These are phyloP conservation scores for Netelia melanura DNA, from an alignment of 2,888 invertebrate species.

Conservation along the genomic window DNA sequence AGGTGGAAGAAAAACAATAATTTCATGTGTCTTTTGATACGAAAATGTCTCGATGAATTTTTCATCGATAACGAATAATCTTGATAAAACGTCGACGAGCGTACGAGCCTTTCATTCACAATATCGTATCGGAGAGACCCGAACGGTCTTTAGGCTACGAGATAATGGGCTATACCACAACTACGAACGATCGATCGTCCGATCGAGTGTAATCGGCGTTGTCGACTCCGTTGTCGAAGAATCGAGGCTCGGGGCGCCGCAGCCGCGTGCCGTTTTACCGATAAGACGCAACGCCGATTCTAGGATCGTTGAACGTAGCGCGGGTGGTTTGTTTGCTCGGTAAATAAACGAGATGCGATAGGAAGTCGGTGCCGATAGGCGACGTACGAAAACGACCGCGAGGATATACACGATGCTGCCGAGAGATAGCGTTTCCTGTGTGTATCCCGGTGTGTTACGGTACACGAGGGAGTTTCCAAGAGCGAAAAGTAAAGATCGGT, in stretches of 20 bases:
- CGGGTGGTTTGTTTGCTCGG: constrained; percentile 63
- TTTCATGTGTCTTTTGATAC: not conserved
- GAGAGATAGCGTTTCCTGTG: constrained; percentile 72
- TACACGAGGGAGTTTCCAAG: constrained; percentile 43
- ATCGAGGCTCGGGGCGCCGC: constrained; percentile 40
- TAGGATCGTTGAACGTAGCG: constrained; percentile 44
- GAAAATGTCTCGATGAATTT: not conserved
- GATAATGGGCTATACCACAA: constrained; percentile 11
- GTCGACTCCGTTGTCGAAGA: constrained; percentile 23
- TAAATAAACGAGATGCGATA: constrained; percentile 53
- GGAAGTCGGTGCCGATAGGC: constrained; percentile 60
- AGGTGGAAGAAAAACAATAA: not conserved
- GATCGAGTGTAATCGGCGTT: constrained; percentile 8
- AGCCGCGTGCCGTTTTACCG: constrained; percentile 51
- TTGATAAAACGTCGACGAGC: constrained; percentile 3
- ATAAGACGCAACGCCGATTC: constrained; percentile 49
- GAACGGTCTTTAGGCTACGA: constrained; percentile 7
- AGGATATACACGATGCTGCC: constrained; percentile 62
- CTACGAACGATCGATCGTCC: constrained; percentile 42
- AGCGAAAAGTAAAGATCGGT: constrained; percentile 52
- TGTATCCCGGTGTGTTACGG: constrained; percentile 37
- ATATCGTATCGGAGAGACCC: constrained; percentile 4
- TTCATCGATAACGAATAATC: constrained; percentile 7
- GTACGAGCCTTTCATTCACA: constrained; percentile 48
- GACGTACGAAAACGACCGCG: constrained; percentile 65